phyloP scores from a whole-genome alignment of 2,113 vertebrate species.

The Ploceus nigricollis region DNA sequence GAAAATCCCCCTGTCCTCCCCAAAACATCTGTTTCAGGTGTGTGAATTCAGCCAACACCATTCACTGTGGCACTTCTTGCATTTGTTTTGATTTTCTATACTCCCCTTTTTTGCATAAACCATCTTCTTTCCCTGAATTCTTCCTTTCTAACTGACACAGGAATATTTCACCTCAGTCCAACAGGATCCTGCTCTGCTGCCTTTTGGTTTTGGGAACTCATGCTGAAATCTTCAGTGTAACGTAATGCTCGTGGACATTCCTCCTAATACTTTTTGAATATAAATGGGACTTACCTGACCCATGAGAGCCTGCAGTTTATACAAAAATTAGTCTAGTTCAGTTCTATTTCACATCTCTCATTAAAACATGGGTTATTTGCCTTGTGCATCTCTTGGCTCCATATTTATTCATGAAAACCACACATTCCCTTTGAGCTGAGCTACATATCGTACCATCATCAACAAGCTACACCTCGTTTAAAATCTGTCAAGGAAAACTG shows the following conservation, averaged over 20 bases:
- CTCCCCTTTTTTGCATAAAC: not conserved
- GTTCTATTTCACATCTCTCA: not conserved
- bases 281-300: not conserved
- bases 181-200: not conserved
- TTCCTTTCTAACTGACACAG: not conserved
- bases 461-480: not conserved
- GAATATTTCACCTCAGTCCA: not conserved
- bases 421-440: not conserved
- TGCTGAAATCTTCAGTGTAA: not conserved
- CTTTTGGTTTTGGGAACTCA: not conserved
- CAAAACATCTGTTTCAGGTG: not conserved
- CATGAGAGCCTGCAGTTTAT: not conserved
- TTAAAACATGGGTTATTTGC: not conserved
- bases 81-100: not conserved
- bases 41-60: not conserved
- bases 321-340: not conserved
- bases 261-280: not conserved
- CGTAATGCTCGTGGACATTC: not conserved
- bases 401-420: not conserved
- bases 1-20: not conserved
- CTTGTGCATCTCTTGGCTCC: not conserved
- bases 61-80: not conserved
- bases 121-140: not conserved
- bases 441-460: not conserved
- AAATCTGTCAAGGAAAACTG: constrained; percentile 29